These are phyloP conservation scores for Spermophilus dauricus DNA, from an alignment of 2,113 vertebrate genomes.

Conservation along the genomic window DNA sequence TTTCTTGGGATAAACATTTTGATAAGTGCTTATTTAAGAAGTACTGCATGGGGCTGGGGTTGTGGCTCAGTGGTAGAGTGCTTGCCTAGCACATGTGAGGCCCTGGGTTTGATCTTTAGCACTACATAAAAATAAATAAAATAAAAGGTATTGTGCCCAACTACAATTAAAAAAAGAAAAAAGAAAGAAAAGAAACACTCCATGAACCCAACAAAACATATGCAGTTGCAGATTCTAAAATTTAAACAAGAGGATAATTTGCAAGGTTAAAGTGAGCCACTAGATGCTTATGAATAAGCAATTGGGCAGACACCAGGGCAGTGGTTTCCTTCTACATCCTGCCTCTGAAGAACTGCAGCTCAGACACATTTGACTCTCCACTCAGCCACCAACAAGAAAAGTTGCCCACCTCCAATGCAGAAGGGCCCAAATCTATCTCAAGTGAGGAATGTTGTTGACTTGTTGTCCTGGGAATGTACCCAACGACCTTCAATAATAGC, in stretches of 20 bases:
- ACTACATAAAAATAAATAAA: too few relatives aligned
- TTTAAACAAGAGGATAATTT: not conserved
- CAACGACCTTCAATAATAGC: not conserved
- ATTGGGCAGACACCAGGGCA: not conserved
- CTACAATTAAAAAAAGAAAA: not conserved
- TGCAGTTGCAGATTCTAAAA: not conserved
- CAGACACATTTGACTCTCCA: not conserved
- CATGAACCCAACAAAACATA: not conserved
- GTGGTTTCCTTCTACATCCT: not conserved
- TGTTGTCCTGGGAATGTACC: not conserved
- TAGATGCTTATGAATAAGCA: fast-evolving
- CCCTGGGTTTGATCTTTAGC: too few relatives aligned
- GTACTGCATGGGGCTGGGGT: too few relatives aligned
- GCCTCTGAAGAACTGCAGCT: not conserved
- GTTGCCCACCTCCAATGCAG: not conserved
- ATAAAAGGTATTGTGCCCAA: too few relatives aligned
- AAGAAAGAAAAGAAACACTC: not conserved
- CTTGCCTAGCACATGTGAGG: too few relatives aligned
- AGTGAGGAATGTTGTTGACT: not conserved
- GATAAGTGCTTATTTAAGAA: not conserved
- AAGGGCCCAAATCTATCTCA: not conserved
- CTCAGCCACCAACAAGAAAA: not conserved
- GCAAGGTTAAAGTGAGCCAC: not conserved
- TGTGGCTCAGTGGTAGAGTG: too few relatives aligned
- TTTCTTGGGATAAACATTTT: not conserved